Base-by-base conservation (phyloP, 2,888 invertebrate species). In the Drosophila rellima region DNA sequence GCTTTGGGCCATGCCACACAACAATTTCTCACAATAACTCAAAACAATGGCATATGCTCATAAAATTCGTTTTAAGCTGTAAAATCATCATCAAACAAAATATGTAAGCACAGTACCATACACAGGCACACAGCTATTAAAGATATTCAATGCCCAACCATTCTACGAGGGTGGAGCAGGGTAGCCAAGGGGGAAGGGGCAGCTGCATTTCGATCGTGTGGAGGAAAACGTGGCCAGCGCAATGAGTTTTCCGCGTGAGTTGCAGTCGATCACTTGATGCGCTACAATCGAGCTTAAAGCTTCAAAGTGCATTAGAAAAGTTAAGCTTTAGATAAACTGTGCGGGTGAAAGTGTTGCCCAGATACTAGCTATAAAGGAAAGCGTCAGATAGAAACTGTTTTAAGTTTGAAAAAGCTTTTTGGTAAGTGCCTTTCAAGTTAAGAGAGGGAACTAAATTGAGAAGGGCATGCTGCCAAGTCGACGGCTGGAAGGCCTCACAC, bases 31-130 rank as follows among this genome's bases (percentile, higher is more conserved):
- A 91, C 85, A 88, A 88, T 90, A 84, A 86, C 83, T 90, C 84
- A 89, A 88, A 90, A 90, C 91, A 91, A 90, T 89, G 85, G 90
- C 79, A 80, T 80, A 84, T 88, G 82, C 89, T 91, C 90, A 90
- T 91, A 91, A 91, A 91, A 91, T 88, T 89, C 90, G 86, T 91
- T 91, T 91, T 91, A 91, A 91, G 91, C 90, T 91, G 91, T 91
- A 91, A 91, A 91, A 90, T 86, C 90, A 91, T 91, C 90, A 91
- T 91, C 89, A 89, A 88, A 79, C 87, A 78, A 81, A 84, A 83
- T 83, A 80, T 85, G 84, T 88, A 70, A 78, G 80, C 88, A 67
- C 66, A 75, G 65, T 35, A 42, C 47, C 69, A 71, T 52, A 59
- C 71, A 57, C 66, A 55, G 50, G 47, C 69, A 26, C 66, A 47